phyloP scores from a whole-genome alignment of 1,140 invertebrate species.

The Drosophila trapezifrons region DNA sequence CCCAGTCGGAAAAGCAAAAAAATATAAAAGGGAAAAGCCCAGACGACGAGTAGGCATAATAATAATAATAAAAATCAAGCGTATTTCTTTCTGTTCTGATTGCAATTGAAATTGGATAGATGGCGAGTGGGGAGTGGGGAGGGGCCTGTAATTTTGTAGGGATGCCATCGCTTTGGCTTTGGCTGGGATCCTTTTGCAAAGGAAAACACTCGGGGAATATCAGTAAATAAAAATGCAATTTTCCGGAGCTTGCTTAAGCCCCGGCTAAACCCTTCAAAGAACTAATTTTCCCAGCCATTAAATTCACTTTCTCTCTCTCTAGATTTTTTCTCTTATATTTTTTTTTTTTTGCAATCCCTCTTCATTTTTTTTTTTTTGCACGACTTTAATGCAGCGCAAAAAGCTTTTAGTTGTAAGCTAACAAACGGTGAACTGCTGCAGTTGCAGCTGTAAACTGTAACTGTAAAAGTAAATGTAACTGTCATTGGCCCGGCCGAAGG shows the following conservation, averaged over 20 bases:
- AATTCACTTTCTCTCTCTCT: conserved; percentile 44
- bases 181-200: conserved; percentile 23
- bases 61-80: conserved; percentile 64
- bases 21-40: conserved; percentile 1
- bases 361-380: conserved; percentile 15
- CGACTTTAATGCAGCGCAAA: conserved; percentile 39
- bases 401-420: conserved; percentile 72
- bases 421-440: conserved; percentile 55
- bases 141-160: conserved; percentile 37
- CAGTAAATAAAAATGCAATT: conserved; percentile 48
- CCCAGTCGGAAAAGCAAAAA: background rate
- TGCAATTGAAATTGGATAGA: conserved; percentile 42
- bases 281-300: conserved; percentile 61
- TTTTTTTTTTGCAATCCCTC: conserved; percentile 11
- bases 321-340: background rate
- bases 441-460: conserved; percentile 35
- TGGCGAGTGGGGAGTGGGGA: conserved; percentile 1
- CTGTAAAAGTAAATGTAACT: conserved; percentile 61
- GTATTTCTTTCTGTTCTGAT: conserved; percentile 65
- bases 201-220: conserved; percentile 23
- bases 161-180: conserved; percentile 5
- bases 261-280: conserved; percentile 40
- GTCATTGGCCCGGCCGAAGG: conserved; percentile 68
- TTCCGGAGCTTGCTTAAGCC: conserved; percentile 26
- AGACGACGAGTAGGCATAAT: conserved; percentile 25